These are phyloP conservation scores for Macropodus opercularis DNA, from an alignment of 2,797 vertebrate species.

Conservation along the genomic window DNA sequence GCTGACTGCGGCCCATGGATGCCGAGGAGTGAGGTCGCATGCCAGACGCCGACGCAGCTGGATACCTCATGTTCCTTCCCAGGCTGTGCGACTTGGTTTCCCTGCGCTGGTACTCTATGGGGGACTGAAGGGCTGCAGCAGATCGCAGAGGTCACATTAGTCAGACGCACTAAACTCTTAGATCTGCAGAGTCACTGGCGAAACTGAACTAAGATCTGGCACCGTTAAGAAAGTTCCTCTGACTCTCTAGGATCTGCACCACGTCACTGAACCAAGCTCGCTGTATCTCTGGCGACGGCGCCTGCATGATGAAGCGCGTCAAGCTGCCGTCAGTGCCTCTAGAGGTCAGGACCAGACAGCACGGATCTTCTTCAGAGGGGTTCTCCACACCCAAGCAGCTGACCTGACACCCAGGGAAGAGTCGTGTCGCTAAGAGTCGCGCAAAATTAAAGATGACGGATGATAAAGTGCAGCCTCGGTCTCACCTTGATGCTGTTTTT, in stretches of 20 bases:
- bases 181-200: neutral
- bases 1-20: conserved; percentile 78
- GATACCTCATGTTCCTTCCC: conserved; percentile 75
- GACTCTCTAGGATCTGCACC: conserved; percentile 88
- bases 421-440: neutral
- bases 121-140: conserved; percentile 87
- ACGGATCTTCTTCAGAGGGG: conserved; percentile 79
- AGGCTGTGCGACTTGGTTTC: conserved; percentile 88
- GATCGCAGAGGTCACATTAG: conserved; percentile 24
- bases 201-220: conserved; percentile 12
- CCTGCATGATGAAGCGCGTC: conserved; percentile 84
- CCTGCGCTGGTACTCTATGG: conserved; percentile 91
- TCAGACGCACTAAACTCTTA: neutral
- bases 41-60: conserved; percentile 59
- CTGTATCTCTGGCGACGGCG: conserved; percentile 77
- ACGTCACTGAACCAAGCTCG: conserved; percentile 87
- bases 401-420: conserved; percentile 73
- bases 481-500: conserved; percentile 92
- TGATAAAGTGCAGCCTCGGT: neutral
- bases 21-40: conserved; percentile 78
- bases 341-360: conserved; percentile 86
- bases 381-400: conserved; percentile 89
- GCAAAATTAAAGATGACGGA: neutral
- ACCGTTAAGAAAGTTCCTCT: conserved; percentile 93
- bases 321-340: conserved; percentile 83